Evolutionary conservation across 2,888 invertebrate genomes (phyloP), one percentile per base, ranked within the genome.

Genomic region (Mesorhabditis spiculigera): DNA sequence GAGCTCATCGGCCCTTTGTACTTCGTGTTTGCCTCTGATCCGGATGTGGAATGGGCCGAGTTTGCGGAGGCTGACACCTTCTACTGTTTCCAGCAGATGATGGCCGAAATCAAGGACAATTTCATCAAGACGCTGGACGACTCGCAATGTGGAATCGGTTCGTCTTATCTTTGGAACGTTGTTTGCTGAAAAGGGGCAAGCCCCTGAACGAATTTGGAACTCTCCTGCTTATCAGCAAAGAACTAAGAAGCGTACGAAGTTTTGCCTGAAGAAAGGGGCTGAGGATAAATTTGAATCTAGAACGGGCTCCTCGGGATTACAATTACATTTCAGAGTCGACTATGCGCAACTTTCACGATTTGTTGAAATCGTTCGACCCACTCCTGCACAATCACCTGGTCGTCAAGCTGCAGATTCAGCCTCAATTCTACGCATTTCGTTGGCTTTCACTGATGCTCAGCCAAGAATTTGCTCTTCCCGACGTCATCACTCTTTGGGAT

Each of bases 1-100:
- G 98, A 99, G 88, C 95, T 98, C 81, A 91, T 98, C 64, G 98
- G 96, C 0, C 97, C 97, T 5, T 94, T 98, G 83, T 98, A 98
- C 88, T 95, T 95, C 87, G 92, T 94, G 0, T 94, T 98, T 87
- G 96, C 97, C 5, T 92, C 91, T 42, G 94, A 97, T 88, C 90
- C 92, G 0, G 91, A 93, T 86, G 86, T 89, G 44, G 90, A 91
- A 67, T 93, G 91, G 89, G 90, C 93, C 93, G 95, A 92, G 85
- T 89, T 92, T 87, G 97, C 97, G 0, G 98, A 98, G 87, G 93
- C 96, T 0, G 98, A 98, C 86, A 92, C 94, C 74, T 98, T 98
- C 87, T 97, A 95, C 88, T 95, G 96, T 86, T 99, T 98, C 87
- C 98, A 96, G 4, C 94, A 94, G 86, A 88, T 98, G 67, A 98